phyloP scores from a whole-genome alignment of 2,888 invertebrate species.

The Cactoblastis cactorum region DNA sequence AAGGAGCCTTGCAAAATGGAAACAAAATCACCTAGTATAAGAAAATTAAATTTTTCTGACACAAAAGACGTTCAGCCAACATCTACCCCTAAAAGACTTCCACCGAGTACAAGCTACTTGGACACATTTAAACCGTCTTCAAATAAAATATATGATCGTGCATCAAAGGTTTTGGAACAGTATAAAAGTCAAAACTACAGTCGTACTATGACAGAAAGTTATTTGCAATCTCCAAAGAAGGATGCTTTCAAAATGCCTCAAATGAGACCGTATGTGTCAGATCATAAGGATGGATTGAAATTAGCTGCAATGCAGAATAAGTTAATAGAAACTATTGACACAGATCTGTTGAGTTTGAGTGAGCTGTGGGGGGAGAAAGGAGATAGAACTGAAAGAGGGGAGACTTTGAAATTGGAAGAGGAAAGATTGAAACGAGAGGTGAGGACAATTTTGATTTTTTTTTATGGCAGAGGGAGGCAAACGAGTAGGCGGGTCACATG shows the following conservation, averaged over 20 bases:
- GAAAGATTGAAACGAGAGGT: conserved; percentile 88
- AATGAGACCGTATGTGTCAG: conserved; percentile 54
- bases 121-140: conserved; percentile 60
- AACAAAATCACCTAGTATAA: conserved; percentile 49
- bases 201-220: conserved; percentile 41
- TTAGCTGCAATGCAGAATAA: conserved; percentile 40
- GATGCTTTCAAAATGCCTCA: conserved; percentile 66
- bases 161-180: conserved; percentile 65
- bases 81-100: conserved; percentile 58
- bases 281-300: conserved; percentile 43
- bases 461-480: too few relatives aligned
- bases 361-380: conserved; percentile 82
- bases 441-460: too few relatives aligned
- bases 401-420: conserved; percentile 82
- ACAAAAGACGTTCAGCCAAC: conserved; percentile 63
- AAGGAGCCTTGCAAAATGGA: conserved; percentile 30
- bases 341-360: conserved; percentile 77
- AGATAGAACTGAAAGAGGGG: conserved; percentile 47
- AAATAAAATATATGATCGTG: conserved; percentile 66
- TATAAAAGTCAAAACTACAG: conserved; percentile 57
- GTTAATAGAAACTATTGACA: conserved; percentile 59
- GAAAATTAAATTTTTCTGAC: conserved; percentile 59
- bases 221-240: conserved; percentile 40
- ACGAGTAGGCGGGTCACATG: too few relatives aligned
- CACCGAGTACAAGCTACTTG: conserved; percentile 33